phyloP scores from a whole-genome alignment of 1,140 invertebrate species.

The Leucophenga varia region DNA sequence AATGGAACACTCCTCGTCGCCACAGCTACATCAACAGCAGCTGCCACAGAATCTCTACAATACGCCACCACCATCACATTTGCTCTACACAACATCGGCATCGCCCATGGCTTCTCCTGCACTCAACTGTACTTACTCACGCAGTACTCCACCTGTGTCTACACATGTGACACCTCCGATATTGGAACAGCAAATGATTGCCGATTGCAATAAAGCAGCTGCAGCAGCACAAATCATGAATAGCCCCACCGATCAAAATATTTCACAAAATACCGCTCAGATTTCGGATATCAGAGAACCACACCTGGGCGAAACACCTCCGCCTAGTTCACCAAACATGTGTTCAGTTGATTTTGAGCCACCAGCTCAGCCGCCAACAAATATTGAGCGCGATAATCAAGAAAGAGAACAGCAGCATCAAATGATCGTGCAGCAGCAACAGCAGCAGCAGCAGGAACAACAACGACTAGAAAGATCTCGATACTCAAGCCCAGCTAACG shows the following conservation, averaged over 20 bases:
- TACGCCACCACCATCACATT: conserved; percentile 36
- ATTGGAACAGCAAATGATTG: conserved; percentile 6
- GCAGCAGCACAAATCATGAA: neutral
- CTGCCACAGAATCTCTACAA: conserved; percentile 37
- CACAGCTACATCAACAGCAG: conserved; percentile 32
- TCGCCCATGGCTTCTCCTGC: conserved; percentile 48
- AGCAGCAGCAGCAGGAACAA: conserved; percentile 4
- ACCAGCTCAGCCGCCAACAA: conserved; percentile 15
- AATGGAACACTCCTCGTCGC: conserved; percentile 35
- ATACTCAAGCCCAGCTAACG: conserved; percentile 15
- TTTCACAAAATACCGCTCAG: too few relatives aligned
- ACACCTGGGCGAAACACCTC: conserved; percentile 39
- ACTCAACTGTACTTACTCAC: conserved; percentile 36
- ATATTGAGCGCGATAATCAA: conserved; percentile 2
- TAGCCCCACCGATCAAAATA: conserved; percentile 5
- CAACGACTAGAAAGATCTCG: conserved; percentile 11
- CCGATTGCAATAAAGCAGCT: conserved; percentile 11
- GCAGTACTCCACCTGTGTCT: conserved; percentile 18
- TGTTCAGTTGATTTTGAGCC: conserved; percentile 42
- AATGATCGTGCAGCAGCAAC: conserved; percentile 3
- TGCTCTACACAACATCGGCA: conserved; percentile 32
- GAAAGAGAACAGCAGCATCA: conserved; percentile 4
- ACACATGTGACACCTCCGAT: conserved; percentile 22
- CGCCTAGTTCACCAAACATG: conserved; percentile 44
- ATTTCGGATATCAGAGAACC: conserved; percentile 24